Conservation (phyloP, 2,797 vertebrate species). For the Sciurus carolinensis region DNA sequence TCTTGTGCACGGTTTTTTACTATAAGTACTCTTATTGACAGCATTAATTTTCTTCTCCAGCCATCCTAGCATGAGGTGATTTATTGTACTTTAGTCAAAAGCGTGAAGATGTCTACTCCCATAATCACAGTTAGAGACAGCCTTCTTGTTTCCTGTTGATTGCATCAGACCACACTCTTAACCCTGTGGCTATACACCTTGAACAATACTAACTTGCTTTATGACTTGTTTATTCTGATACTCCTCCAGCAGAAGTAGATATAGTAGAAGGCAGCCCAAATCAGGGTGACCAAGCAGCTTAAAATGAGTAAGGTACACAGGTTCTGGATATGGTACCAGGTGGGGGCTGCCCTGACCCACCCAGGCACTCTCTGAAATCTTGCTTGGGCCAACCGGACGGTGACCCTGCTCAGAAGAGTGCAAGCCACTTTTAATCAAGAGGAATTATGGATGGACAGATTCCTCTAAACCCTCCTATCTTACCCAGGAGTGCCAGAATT, state of each 20-base stretch:
- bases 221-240: slow-evolving; percentile 87
- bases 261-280: no score
- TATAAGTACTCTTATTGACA: background rate
- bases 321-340: no score
- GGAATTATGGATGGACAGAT: background rate
- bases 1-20: background rate
- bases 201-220: slow-evolving; percentile 89
- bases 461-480: background rate
- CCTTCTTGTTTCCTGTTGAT: slow-evolving; percentile 90
- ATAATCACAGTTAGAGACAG: background rate
- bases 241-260: no score
- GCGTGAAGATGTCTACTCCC: slow-evolving; percentile 73
- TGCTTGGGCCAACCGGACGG: no score
- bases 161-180: slow-evolving; percentile 92
- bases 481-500: background rate
- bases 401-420: no score
- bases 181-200: slow-evolving; percentile 91
- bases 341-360: no score
- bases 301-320: no score
- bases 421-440: background rate
- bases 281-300: no score
- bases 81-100: background rate
- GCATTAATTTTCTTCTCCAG: slow-evolving; percentile 44
- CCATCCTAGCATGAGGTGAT: background rate
- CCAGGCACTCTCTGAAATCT: no score